Conservation (phyloP, 2,113 vertebrate species). For the Phasianus colchicus region DNA sequence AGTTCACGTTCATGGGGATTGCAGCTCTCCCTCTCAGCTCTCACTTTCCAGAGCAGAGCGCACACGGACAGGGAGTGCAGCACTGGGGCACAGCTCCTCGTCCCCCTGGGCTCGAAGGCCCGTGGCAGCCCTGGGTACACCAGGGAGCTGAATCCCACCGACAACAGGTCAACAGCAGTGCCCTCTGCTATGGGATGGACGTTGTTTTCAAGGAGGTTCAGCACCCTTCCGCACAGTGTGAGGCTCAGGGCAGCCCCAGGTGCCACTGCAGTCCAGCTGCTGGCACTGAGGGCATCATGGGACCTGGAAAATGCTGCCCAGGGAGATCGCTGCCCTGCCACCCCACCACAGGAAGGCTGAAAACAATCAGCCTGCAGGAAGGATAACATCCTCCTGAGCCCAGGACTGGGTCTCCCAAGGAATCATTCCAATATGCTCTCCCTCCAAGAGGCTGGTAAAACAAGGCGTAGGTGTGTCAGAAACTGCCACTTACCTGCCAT, state of each 20-base stretch:
- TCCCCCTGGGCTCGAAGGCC: not conserved
- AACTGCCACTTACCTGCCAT: not conserved
- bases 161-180: not conserved
- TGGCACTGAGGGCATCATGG: not conserved
- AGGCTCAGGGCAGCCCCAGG: not conserved
- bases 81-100: not conserved
- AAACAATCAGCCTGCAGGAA: not conserved
- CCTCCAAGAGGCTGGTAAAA: not conserved
- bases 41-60: not conserved
- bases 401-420: not conserved
- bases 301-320: not conserved
- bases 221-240: not conserved
- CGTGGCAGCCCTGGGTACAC: rapidly evolving
- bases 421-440: not conserved
- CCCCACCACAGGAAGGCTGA: not conserved
- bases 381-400: not conserved
- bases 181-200: not conserved
- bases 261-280: not conserved
- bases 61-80: not conserved
- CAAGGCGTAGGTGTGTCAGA: not conserved
- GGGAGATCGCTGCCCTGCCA: not conserved
- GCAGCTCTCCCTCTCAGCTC: not conserved
- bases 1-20: not conserved
- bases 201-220: not conserved
- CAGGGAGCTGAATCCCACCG: not conserved